These are phyloP conservation scores for Tolypeutes matacus DNA, from an alignment of 2,797 vertebrate species.

Conservation along the genomic window DNA sequence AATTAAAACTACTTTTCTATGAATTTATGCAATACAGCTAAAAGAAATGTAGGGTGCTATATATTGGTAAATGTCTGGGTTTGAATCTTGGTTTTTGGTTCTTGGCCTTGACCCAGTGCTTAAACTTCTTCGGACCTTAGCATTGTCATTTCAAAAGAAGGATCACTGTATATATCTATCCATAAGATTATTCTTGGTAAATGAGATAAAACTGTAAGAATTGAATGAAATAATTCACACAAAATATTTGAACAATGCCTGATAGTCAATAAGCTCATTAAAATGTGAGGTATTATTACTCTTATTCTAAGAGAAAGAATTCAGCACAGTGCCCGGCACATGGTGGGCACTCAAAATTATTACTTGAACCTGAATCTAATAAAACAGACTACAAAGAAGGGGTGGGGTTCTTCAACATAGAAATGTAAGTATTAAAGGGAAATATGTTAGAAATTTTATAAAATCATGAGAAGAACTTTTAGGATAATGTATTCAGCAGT, in stretches of 20 bases:
- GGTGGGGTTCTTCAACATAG: neutral
- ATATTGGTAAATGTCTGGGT: neutral
- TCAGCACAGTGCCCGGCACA: neutral
- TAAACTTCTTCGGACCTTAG: constrained; percentile 42
- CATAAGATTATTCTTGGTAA: constrained; percentile 29
- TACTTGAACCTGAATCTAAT: constrained; percentile 3
- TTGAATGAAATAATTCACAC: neutral
- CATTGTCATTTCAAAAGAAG: neutral
- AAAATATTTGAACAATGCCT: constrained; percentile 37
- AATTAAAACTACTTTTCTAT: constrained; percentile 20
- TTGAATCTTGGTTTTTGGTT: constrained; percentile 43
- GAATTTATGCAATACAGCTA: neutral
- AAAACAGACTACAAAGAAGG: constrained; percentile 48
- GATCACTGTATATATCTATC: neutral
- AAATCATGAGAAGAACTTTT: neutral
- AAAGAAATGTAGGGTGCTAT: neutral
- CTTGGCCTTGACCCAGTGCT: neutral
- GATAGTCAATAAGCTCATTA: neutral
- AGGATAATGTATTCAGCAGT: neutral
- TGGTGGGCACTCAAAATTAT: constrained; percentile 16
- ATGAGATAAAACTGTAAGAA: neutral
- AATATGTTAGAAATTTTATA: neutral
- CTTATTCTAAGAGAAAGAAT: constrained; percentile 11
- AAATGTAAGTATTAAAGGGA: neutral
- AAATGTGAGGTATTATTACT: neutral